Evolutionary conservation across 2,888 invertebrate species (phyloP).

Genomic region (Sesia bembeciformis): DNA sequence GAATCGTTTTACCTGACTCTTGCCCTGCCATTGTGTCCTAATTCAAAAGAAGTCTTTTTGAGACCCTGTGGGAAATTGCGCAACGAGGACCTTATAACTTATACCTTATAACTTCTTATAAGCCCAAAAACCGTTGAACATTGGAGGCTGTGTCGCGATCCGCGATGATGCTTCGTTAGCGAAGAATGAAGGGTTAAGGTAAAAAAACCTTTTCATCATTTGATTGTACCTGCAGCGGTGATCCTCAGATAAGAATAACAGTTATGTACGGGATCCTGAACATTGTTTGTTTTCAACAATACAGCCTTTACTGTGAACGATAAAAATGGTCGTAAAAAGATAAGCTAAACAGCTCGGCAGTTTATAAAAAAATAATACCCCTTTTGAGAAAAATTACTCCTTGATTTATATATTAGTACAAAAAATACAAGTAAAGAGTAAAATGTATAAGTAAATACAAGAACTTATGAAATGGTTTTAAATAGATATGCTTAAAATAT

Average conservation of each 20-base stretch:
- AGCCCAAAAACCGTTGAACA: slow-evolving; percentile 38
- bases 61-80: slow-evolving; percentile 69
- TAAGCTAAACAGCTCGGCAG: slow-evolving; percentile 6
- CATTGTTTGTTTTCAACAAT: slow-evolving; percentile 19
- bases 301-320: slow-evolving; percentile 16
- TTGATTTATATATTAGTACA: too few relatives aligned
- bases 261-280: slow-evolving; percentile 26
- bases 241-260: slow-evolving; percentile 32
- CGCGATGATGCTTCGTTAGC: slow-evolving; percentile 27
- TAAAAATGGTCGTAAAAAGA: slow-evolving; percentile 16
- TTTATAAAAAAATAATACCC: not conserved
- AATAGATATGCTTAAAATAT: too few relatives aligned
- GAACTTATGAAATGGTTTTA: too few relatives aligned
- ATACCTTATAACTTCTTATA: slow-evolving; percentile 22
- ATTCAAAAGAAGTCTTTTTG: slow-evolving; percentile 64
- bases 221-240: slow-evolving; percentile 24
- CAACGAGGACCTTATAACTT: slow-evolving; percentile 51
- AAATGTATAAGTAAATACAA: too few relatives aligned
- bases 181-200: slow-evolving; percentile 31
- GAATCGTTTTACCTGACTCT: slow-evolving; percentile 71
- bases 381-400: not conserved
- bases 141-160: slow-evolving; percentile 39
- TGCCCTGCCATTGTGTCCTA: slow-evolving; percentile 63
- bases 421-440: too few relatives aligned
- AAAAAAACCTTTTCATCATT: slow-evolving; percentile 29